These are phyloP conservation scores for Eupithecia tripunctaria DNA, from an alignment of 2,888 invertebrate species.

Conservation along the genomic window DNA sequence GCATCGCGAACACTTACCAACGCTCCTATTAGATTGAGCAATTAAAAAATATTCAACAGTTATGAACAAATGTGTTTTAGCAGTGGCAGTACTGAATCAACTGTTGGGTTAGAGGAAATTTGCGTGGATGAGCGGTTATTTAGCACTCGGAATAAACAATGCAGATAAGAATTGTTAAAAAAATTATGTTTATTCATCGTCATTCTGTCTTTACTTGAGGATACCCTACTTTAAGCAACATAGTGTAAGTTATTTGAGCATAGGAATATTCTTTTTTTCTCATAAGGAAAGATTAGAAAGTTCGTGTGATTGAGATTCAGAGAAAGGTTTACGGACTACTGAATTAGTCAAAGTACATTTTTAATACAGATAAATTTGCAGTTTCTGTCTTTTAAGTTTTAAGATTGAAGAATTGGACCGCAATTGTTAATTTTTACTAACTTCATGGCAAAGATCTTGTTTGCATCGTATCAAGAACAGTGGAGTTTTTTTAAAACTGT, in stretches of 20 bases:
- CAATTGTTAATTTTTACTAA: background rate
- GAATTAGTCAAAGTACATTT: background rate
- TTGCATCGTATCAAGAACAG: background rate
- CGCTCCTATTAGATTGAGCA: slow-evolving; percentile 48
- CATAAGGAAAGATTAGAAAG: background rate
- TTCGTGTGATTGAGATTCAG: background rate
- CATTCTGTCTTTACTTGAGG: slow-evolving; percentile 20
- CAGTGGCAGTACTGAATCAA: slow-evolving; percentile 41
- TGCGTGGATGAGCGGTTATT: slow-evolving; percentile 54
- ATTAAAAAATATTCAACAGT: slow-evolving; percentile 36
- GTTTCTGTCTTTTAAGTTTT: background rate
- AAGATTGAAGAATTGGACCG: background rate
- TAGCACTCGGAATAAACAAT: slow-evolving; percentile 49
- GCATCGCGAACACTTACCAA: slow-evolving; percentile 56
- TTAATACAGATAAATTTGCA: background rate
- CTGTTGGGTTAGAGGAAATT: slow-evolving; percentile 55
- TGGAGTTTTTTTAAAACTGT: slow-evolving; percentile 6
- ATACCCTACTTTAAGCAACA: background rate
- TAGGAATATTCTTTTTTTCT: background rate
- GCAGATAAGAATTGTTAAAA: slow-evolving; percentile 49
- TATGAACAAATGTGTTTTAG: slow-evolving; percentile 35
- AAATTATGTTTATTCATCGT: slow-evolving; percentile 56
- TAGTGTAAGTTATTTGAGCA: background rate
- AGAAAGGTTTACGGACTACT: background rate
- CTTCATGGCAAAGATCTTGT: background rate